Evolutionary conservation across 2,113 vertebrate genomes (phyloP).

Genomic region (Acanthochromis polyacanthus): DNA sequence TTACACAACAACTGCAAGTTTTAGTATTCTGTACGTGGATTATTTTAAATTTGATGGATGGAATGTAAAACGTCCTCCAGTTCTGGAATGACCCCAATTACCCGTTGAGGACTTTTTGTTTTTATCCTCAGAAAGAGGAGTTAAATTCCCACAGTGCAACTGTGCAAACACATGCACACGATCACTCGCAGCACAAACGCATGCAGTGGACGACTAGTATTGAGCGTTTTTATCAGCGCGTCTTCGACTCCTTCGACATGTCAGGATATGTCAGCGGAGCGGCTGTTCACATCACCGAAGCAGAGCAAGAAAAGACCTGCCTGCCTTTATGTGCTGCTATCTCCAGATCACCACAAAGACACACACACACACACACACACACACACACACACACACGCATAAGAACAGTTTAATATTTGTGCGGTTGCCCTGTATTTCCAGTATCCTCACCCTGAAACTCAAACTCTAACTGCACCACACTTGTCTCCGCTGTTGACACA

Average conservation of each 20-base stretch:
- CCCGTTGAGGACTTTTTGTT: no score
- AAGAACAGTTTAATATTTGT: slow-evolving; percentile 1
- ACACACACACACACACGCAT: slow-evolving; percentile 1
- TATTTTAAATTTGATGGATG: no score
- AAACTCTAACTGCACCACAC: neutral
- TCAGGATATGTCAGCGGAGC: slow-evolving; percentile 80
- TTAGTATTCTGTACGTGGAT: no score
- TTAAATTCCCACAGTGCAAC: neutral
- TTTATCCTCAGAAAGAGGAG: no score
- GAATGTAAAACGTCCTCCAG: no score
- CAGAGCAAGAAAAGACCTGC: slow-evolving; percentile 85
- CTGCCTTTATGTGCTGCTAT: slow-evolving; percentile 47
- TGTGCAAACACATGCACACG: neutral
- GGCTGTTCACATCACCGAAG: slow-evolving; percentile 67
- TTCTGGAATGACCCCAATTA: neutral
- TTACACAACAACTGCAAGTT: no score
- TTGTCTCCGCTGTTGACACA: slow-evolving; percentile 3
- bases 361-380: slow-evolving; percentile 16
- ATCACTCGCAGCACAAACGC: no score
- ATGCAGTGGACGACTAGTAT: neutral
- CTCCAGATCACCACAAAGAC: slow-evolving; percentile 34
- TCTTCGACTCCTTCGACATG: slow-evolving; percentile 69
- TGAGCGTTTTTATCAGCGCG: slow-evolving; percentile 59
- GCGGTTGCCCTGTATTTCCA: slow-evolving; percentile 4
- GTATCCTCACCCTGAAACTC: neutral